Evolutionary conservation across 1,140 invertebrate genomes (phyloP).

Genomic region (Coptotermes formosanus): DNA sequence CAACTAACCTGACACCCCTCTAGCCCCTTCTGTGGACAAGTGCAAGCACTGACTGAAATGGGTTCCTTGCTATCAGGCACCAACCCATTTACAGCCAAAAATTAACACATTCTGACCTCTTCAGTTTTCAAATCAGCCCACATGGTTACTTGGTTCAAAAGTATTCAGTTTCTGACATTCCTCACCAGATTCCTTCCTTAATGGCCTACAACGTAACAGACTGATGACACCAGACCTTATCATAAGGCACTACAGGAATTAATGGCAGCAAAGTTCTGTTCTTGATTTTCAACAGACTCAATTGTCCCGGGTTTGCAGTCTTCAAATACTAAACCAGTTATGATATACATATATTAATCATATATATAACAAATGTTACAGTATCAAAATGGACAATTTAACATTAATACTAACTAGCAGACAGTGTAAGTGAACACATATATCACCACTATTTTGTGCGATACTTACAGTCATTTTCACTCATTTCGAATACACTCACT

Average conservation of each 20-base stretch:
- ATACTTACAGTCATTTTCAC: neutral
- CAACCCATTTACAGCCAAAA: too few species aligned
- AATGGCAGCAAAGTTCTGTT: neutral
- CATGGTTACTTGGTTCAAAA: neutral
- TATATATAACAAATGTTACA: neutral
- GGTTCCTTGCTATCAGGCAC: too few species aligned
- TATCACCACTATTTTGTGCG: neutral
- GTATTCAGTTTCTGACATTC: neutral
- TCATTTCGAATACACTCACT: neutral
- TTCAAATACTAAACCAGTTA: neutral
- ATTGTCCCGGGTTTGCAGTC: neutral
- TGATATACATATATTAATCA: neutral
- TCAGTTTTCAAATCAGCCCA: neutral
- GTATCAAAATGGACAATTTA: constrained; percentile 14
- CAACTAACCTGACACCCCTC: too few species aligned
- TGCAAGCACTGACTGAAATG: too few species aligned
- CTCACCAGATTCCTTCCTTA: too few species aligned
- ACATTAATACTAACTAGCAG: neutral
- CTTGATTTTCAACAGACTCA: neutral
- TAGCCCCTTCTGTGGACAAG: too few species aligned
- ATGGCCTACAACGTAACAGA: too few species aligned
- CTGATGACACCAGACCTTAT: too few species aligned
- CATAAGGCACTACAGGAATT: neutral
- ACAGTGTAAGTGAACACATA: neutral
- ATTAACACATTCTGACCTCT: neutral